Evolutionary conservation across 2,888 invertebrate genomes (phyloP).

Genomic region (Hipparchia sbordonii): DNA sequence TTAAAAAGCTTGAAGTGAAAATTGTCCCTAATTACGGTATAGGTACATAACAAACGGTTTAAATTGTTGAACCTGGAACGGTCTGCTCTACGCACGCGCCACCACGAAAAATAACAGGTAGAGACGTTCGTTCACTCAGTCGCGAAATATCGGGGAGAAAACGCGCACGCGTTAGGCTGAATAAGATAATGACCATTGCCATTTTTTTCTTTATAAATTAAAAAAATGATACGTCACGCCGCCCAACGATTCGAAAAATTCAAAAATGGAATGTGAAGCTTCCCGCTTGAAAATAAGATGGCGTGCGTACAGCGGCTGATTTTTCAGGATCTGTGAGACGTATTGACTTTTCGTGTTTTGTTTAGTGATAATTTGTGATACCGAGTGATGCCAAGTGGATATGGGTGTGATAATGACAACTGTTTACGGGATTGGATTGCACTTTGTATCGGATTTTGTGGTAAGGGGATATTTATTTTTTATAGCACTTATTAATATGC

Average conservation of each 20-base stretch:
- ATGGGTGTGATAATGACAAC: conserved; percentile 75
- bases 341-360: conserved; percentile 74
- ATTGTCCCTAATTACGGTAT: conserved; percentile 42
- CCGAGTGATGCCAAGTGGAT: conserved; percentile 71
- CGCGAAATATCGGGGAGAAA: conserved; percentile 58
- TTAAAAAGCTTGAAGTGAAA: conserved; percentile 51
- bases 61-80: conserved; percentile 43
- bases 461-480: conserved; percentile 49
- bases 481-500: no score
- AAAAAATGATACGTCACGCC: conserved; percentile 51
- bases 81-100: conserved; percentile 49
- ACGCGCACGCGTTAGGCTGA: conserved; percentile 67
- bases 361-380: conserved; percentile 71
- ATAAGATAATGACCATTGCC: conserved; percentile 42
- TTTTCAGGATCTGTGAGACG: conserved; percentile 54
- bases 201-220: conserved; percentile 46
- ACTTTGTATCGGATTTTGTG: conserved; percentile 65
- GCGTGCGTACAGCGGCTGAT: conserved; percentile 28
- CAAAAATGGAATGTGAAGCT: conserved; percentile 45
- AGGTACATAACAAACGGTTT: conserved; percentile 40
- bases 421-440: conserved; percentile 74
- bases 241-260: conserved; percentile 49
- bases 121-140: conserved; percentile 62
- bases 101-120: conserved; percentile 50
- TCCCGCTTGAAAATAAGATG: conserved; percentile 21